Conservation (phyloP, 2,888 invertebrate species). For the Oxyteleia sp. region DNA sequence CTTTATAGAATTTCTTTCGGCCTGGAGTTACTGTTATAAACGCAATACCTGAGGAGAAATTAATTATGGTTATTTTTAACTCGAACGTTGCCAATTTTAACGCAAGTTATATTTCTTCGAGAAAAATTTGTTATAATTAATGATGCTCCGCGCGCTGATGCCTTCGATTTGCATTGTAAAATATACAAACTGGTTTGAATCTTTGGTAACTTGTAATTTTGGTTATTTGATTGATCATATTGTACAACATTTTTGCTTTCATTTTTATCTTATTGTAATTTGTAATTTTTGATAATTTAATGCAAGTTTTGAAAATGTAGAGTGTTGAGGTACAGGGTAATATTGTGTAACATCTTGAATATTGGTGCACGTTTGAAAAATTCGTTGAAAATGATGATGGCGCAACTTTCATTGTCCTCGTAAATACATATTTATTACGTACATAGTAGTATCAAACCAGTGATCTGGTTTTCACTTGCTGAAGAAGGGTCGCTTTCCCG, state of each 20-base stretch:
- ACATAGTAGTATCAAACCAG: constrained; percentile 44
- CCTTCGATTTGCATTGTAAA: too few relatives aligned
- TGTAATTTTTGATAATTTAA: not conserved
- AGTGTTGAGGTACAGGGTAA: not conserved
- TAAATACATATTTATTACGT: constrained; percentile 63
- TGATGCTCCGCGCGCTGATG: too few relatives aligned
- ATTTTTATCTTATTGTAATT: not conserved
- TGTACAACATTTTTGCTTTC: not conserved
- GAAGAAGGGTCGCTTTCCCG: too few relatives aligned
- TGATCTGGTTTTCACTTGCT: constrained; percentile 74
- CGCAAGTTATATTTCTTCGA: too few relatives aligned
- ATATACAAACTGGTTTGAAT: too few relatives aligned
- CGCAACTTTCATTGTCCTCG: constrained; percentile 49
- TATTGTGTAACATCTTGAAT: constrained; percentile 9
- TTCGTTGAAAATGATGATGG: constrained; percentile 8
- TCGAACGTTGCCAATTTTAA: too few relatives aligned
- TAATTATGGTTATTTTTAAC: too few relatives aligned
- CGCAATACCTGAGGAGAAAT: too few relatives aligned
- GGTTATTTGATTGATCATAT: too few relatives aligned
- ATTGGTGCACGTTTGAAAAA: constrained; percentile 1
- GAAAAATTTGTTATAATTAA: not conserved
- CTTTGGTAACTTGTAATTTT: too few relatives aligned
- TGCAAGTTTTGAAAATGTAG: not conserved
- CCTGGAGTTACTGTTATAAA: too few relatives aligned
- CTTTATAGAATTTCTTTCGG: too few relatives aligned